A percentile compares a stretch with the other conserved stretches of the same genome.
phyloP scores from a whole-genome alignment of 2,888 invertebrate genomes.

The Nudaria mundana region DNA sequence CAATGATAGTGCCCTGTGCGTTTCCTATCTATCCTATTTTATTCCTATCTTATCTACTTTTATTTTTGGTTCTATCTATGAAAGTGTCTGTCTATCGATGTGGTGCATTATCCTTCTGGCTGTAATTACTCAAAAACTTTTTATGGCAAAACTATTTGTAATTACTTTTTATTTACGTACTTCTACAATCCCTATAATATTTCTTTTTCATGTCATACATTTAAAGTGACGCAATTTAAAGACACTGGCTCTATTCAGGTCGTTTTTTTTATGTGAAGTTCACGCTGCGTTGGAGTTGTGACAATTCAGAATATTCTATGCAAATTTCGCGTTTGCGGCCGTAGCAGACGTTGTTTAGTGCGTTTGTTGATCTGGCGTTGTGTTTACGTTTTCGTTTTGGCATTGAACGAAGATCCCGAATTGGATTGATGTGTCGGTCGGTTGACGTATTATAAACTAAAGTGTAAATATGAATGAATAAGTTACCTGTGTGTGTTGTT shows the following conservation, averaged over 20 bases:
- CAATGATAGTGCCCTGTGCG: slow-evolving; percentile 79
- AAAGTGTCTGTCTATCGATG: slow-evolving; percentile 18
- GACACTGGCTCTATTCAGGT: slow-evolving; percentile 30
- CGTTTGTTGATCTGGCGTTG: slow-evolving; percentile 62
- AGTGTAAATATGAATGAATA: slow-evolving; percentile 55
- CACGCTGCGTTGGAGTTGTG: slow-evolving; percentile 41
- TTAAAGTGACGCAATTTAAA: slow-evolving; percentile 40
- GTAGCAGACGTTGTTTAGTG: slow-evolving; percentile 47
- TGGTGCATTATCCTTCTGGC: slow-evolving; percentile 9
- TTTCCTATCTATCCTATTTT: too few relatives aligned
- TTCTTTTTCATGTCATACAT: slow-evolving; percentile 35
- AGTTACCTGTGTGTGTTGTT: slow-evolving; percentile 28
- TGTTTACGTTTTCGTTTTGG: slow-evolving; percentile 74
- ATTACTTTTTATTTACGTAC: slow-evolving; percentile 19
- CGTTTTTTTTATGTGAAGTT: slow-evolving; percentile 45
- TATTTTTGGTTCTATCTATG: slow-evolving; percentile 25
- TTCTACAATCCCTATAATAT: slow-evolving; percentile 33
- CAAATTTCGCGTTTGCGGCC: slow-evolving; percentile 41
- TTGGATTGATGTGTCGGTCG: slow-evolving; percentile 62
- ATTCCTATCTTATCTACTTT: too few relatives aligned
- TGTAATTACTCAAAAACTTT: slow-evolving; percentile 3
- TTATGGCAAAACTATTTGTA: slow-evolving; percentile 12
- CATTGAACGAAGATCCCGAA: slow-evolving; percentile 67
- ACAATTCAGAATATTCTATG: slow-evolving; percentile 51
- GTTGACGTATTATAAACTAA: slow-evolving; percentile 49